Conservation (phyloP, 2,888 invertebrate genomes). For the Drosophila parthenogenetica region DNA sequence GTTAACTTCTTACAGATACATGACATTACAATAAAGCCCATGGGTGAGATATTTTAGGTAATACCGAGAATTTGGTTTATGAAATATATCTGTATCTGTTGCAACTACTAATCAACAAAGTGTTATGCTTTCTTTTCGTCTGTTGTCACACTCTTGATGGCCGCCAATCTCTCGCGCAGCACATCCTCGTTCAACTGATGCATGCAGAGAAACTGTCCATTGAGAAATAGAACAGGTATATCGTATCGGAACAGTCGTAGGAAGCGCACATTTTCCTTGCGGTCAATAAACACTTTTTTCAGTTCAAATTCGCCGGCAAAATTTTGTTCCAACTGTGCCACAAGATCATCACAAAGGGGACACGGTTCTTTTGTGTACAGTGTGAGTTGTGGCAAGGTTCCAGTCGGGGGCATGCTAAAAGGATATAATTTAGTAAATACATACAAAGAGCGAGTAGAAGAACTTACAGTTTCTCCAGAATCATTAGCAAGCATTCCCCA, state of each 20-base stretch:
- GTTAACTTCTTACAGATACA: constrained; percentile 72
- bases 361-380: constrained; percentile 94
- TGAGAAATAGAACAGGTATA: constrained; percentile 94
- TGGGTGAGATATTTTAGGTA: constrained; percentile 74
- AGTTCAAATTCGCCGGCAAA: constrained; percentile 88
- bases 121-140: constrained; percentile 12
- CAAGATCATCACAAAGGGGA: constrained; percentile 92
- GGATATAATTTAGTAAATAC: neutral
- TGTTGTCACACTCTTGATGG: constrained; percentile 22
- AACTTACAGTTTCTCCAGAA: constrained; percentile 94
- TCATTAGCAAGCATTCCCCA: constrained; percentile 96
- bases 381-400: constrained; percentile 88
- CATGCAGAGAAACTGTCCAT: constrained; percentile 92
- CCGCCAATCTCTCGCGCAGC: constrained; percentile 83
- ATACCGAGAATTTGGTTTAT: constrained; percentile 25
- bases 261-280: constrained; percentile 90
- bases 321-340: constrained; percentile 87
- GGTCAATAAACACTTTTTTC: constrained; percentile 91
- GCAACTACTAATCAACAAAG: constrained; percentile 14
- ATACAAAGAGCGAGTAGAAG: constrained; percentile 82
- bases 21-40: constrained; percentile 82
- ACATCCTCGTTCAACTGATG: constrained; percentile 88
- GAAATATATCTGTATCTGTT: constrained; percentile 10
- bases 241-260: constrained; percentile 91
- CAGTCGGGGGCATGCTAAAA: constrained; percentile 15